Percentiles rank a stretch among this genome's conserved stretches.
Conservation (phyloP, 2,888 invertebrate species). For the Zaprionus bogoriensis region DNA sequence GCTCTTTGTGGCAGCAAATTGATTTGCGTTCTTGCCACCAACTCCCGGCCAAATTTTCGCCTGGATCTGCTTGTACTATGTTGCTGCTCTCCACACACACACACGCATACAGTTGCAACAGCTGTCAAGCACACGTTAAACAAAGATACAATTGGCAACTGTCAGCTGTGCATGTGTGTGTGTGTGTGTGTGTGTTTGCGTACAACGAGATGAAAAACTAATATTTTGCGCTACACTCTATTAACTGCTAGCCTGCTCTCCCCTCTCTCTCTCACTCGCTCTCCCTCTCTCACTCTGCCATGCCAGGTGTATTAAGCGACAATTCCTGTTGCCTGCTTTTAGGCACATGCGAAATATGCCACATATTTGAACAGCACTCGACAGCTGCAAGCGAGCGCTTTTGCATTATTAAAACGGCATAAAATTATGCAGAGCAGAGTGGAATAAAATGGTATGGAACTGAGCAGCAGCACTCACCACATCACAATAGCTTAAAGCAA, state of each 20-base stretch:
- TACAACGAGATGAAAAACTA: neutral
- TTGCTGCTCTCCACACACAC: neutral
- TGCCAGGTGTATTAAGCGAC: conserved; percentile 15
- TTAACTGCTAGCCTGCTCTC: neutral
- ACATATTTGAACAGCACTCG: neutral
- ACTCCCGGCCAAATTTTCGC: neutral
- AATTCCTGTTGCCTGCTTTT: conserved; percentile 55
- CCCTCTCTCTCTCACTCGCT: neutral
- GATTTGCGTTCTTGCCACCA: conserved; percentile 29
- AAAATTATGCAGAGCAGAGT: conserved; percentile 22
- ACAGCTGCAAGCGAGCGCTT: conserved; percentile 9
- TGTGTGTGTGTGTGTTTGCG: neutral
- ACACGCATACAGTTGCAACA: neutral
- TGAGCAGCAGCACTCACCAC: neutral
- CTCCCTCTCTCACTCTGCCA: neutral
- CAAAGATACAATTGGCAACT: conserved; percentile 1
- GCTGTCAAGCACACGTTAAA: conserved; percentile 17
- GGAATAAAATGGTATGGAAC: neutral
- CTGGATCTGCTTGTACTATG: neutral
- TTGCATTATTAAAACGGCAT: conserved; percentile 6
- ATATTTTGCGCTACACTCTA: neutral
- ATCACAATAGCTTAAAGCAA: neutral
- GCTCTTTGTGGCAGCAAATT: conserved; percentile 21
- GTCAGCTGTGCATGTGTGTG: neutral
- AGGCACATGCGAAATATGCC: conserved; percentile 45